phyloP scores from a whole-genome alignment of 1,140 invertebrate genomes.

The Melitaea cinxia region DNA sequence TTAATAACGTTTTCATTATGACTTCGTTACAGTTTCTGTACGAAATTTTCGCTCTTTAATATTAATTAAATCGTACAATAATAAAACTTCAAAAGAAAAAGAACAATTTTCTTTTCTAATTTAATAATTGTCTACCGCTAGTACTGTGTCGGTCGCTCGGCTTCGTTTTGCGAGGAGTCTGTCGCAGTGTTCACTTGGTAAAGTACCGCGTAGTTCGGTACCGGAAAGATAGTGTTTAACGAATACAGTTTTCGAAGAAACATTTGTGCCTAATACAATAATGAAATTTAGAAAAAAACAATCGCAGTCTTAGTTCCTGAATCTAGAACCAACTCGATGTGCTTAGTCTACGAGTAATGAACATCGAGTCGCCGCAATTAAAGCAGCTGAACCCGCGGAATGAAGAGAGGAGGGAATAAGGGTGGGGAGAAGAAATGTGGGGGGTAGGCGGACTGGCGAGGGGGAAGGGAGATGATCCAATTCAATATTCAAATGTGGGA shows the following conservation, averaged over 20 bases:
- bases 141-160: background rate
- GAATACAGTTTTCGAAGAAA: too few relatives aligned
- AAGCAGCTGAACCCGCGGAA: background rate
- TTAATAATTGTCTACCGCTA: background rate
- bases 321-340: background rate
- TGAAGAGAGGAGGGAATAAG: background rate
- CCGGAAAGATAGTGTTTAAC: too few relatives aligned
- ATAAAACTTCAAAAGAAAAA: background rate
- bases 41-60: background rate
- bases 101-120: background rate
- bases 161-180: background rate
- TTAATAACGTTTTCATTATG: background rate
- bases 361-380: slow-evolving; percentile 9
- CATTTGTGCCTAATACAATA: too few relatives aligned
- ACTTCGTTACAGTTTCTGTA: background rate
- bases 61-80: background rate
- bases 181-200: too few relatives aligned
- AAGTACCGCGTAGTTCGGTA: too few relatives aligned
- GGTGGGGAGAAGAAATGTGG: background rate
- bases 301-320: background rate
- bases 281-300: background rate
- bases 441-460: background rate
- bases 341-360: background rate
- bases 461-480: background rate
- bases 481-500: slow-evolving; percentile 9